These are phyloP conservation scores for Strigops habroptila DNA, from an alignment of 2,113 vertebrate genomes.

Conservation along the genomic window DNA sequence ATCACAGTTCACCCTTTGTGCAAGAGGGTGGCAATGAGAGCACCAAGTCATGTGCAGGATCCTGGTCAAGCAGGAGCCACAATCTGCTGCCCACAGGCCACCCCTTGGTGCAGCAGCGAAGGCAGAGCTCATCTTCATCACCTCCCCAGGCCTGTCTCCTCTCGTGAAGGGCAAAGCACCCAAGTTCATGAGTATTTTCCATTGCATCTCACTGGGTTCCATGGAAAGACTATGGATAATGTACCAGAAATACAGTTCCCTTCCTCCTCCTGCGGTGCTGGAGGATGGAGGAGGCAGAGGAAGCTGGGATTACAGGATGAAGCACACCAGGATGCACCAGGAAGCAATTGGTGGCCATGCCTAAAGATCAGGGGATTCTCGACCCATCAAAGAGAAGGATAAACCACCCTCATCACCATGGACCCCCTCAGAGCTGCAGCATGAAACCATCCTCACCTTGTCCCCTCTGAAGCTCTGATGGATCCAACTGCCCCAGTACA, in stretches of 20 bases:
- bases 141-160: background rate
- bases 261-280: fast-evolving
- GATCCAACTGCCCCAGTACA: background rate
- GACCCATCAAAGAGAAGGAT: background rate
- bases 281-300: background rate
- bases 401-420: background rate
- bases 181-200: background rate
- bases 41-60: background rate
- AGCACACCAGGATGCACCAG: background rate
- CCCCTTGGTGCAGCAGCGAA: background rate
- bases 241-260: background rate
- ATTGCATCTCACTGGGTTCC: no score
- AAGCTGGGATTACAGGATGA: fast-evolving
- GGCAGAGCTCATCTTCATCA: fast-evolving
- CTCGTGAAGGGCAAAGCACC: background rate
- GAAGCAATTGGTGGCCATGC: fast-evolving
- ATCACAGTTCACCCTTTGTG: fast-evolving
- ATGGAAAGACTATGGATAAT: background rate
- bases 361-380: no score
- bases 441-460: fast-evolving
- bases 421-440: background rate
- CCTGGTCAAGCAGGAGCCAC: background rate
- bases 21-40: fast-evolving
- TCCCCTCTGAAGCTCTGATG: fast-evolving
- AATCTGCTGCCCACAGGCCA: fast-evolving